These are phyloP conservation scores for Electrophaes corylata DNA, from an alignment of 2,888 invertebrate species.

Conservation along the genomic window DNA sequence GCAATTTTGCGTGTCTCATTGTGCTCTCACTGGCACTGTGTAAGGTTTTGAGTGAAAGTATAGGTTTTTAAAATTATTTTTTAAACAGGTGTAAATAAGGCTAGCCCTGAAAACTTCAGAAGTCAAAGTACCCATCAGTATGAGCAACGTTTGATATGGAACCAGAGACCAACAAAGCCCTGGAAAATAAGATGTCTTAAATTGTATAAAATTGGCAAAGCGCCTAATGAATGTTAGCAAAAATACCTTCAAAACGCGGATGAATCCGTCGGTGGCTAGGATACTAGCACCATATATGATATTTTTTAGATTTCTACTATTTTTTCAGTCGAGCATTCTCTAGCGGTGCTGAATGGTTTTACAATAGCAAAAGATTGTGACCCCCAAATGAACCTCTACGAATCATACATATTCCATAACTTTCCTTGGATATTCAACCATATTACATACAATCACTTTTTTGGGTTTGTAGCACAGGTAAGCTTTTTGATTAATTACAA, in stretches of 20 bases:
- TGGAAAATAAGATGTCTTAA: too few species aligned
- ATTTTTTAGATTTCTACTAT: too few species aligned
- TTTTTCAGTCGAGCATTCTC: conserved; percentile 60
- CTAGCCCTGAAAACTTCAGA: too few species aligned
- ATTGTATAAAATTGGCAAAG: too few species aligned
- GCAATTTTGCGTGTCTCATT: conserved; percentile 48
- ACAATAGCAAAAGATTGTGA: conserved; percentile 52
- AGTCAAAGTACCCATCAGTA: too few species aligned
- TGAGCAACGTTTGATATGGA: too few species aligned
- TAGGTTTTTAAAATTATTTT: background rate
- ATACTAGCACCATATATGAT: too few species aligned
- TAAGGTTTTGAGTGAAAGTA: conserved; percentile 2
- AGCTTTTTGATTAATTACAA: conserved; percentile 50
- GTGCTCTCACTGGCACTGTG: conserved; percentile 16
- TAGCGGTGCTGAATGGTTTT: conserved; percentile 51
- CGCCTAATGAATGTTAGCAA: too few species aligned
- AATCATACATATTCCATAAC: conserved; percentile 45
- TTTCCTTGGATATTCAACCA: conserved; percentile 53
- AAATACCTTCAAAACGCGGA: too few species aligned
- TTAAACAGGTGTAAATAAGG: too few species aligned
- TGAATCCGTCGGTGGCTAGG: too few species aligned
- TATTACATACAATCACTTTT: conserved; percentile 48
- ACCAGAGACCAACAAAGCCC: too few species aligned
- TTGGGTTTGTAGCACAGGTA: conserved; percentile 52
- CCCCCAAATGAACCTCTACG: conserved; percentile 45